Conservation (phyloP, 2,888 invertebrate genomes). For the Zootermopsis nevadensis region DNA sequence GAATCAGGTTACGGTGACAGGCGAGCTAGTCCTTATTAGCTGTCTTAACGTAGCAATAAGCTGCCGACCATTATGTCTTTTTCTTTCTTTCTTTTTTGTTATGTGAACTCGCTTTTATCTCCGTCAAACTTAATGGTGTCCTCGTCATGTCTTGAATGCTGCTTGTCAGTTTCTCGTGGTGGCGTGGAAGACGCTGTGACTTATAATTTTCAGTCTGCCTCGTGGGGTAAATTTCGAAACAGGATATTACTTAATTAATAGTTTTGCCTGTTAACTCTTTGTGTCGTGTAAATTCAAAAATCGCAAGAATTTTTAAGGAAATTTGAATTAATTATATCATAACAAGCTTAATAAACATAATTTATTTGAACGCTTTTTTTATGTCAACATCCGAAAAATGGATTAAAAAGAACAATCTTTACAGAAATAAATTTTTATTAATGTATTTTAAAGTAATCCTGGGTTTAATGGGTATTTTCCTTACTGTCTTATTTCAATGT, state of each 20-base stretch:
- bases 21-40: slow-evolving; percentile 4
- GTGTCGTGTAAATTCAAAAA: not conserved
- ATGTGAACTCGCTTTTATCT: not conserved
- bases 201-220: not conserved
- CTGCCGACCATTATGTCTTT: slow-evolving; percentile 14
- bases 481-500: too few species aligned
- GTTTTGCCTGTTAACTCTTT: not conserved
- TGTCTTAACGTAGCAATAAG: slow-evolving; percentile 3
- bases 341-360: not conserved
- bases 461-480: too few species aligned
- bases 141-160: not conserved
- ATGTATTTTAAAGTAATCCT: too few species aligned
- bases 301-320: not conserved
- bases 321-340: not conserved
- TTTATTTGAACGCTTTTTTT: too few species aligned
- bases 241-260: not conserved
- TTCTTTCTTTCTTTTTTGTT: not conserved
- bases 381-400: too few species aligned
- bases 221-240: not conserved
- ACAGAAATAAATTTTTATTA: too few species aligned
- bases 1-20: slow-evolving; percentile 9
- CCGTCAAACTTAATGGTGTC: too few species aligned
- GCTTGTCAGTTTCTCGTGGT: slow-evolving; percentile 5
- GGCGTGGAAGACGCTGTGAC: not conserved
- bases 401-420: too few species aligned